A percentile compares a stretch with the other conserved stretches of the same genome.
Evolutionary conservation across 2,888 invertebrate species (phyloP).

Genomic region (Cryptophagus acutangulus): DNA sequence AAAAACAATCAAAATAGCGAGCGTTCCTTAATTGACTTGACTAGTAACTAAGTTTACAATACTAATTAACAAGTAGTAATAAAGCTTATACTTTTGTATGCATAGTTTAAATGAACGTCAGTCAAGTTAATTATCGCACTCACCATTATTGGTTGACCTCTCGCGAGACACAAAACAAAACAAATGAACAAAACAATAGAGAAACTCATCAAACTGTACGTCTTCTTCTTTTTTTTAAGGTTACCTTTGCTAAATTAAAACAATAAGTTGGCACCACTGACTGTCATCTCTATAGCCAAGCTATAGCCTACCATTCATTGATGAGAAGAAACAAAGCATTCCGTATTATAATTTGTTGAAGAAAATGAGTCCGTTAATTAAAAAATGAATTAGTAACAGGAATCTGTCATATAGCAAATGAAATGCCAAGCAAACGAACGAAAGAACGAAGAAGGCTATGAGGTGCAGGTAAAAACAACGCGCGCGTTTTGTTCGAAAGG

Average conservation of each 20-base stretch:
- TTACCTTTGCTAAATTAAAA: no score
- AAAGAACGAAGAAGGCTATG: constrained; percentile 24
- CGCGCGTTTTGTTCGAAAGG: no score
- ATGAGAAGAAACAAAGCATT: no score
- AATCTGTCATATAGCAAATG: constrained; percentile 48
- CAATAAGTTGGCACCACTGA: no score
- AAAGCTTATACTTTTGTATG: background rate
- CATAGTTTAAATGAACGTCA: background rate
- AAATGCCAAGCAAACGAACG: constrained; percentile 46
- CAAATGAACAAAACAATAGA: no score
- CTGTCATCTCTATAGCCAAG: background rate
- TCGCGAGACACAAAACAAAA: no score
- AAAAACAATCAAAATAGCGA: no score
- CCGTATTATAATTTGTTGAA: constrained; percentile 1
- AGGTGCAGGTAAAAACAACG: background rate
- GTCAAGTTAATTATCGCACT: constrained; percentile 2
- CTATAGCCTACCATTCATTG: no score
- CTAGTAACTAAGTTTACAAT: constrained; percentile 5
- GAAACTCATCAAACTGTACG: no score
- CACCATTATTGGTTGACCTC: no score
- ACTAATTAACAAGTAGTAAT: constrained; percentile 3
- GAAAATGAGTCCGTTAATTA: constrained; percentile 45
- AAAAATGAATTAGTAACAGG: constrained; percentile 49
- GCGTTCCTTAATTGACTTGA: no score
- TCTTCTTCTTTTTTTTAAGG: no score